Evolutionary conservation across 23 tunicate species (phyloP).

Genomic region (Styela plicata): DNA sequence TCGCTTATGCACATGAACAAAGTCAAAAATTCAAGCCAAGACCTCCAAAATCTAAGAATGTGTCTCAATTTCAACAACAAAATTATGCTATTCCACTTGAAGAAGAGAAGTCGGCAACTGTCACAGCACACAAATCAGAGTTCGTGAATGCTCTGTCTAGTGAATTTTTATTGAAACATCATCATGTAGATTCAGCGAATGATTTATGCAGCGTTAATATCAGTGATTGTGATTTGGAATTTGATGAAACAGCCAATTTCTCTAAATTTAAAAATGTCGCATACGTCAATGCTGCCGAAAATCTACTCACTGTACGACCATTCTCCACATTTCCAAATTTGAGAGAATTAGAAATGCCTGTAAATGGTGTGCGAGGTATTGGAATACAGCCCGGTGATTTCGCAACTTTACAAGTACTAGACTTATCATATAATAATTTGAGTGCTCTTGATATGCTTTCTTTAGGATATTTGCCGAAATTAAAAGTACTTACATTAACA

Average conservation of each 20-base stretch:
- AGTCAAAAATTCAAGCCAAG: slow-evolving; percentile 49
- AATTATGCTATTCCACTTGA: not conserved
- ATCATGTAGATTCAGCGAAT: slow-evolving; percentile 49
- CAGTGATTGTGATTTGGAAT: slow-evolving; percentile 44
- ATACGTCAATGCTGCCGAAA: slow-evolving; percentile 87
- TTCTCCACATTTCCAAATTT: slow-evolving; percentile 56
- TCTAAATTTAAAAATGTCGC: slow-evolving; percentile 72
- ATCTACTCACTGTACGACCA: slow-evolving; percentile 68
- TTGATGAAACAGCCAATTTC: slow-evolving; percentile 44
- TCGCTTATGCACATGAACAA: slow-evolving; percentile 87
- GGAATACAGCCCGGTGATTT: slow-evolving; percentile 46
- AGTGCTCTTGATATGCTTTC: slow-evolving; percentile 53
- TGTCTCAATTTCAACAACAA: not conserved
- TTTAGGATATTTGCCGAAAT: slow-evolving; percentile 46
- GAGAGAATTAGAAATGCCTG: slow-evolving; percentile 86
- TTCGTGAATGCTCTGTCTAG: slow-evolving; percentile 5
- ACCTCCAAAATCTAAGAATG: slow-evolving; percentile 21
- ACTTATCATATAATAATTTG: slow-evolving; percentile 85
- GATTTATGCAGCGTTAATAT: slow-evolving; percentile 88
- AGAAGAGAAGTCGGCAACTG: not conserved
- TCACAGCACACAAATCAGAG: not conserved
- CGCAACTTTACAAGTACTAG: slow-evolving; percentile 76
- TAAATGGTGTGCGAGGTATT: slow-evolving; percentile 65
- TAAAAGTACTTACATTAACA: slow-evolving; percentile 82
- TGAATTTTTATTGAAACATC: slow-evolving; percentile 42